Evolutionary conservation across 1,140 invertebrate species (phyloP), one percentile per base, ranked within the genome.

Genomic region (Nephila pilipes): DNA sequence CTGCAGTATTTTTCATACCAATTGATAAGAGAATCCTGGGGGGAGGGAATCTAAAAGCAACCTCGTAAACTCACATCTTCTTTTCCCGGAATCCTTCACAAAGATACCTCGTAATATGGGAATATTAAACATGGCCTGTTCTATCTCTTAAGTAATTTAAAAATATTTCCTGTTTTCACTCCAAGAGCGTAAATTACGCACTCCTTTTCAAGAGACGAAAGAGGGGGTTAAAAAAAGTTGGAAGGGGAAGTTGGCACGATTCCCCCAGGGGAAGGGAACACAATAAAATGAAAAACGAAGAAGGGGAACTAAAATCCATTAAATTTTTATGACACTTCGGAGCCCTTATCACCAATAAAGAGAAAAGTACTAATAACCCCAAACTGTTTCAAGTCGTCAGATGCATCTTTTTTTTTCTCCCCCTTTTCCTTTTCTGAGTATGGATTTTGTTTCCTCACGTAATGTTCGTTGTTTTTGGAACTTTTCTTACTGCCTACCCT

Each of bases 331-430:
- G 60, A 75, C 81, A 92, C 90, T 92, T 92, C 38, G 38, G 60
- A 60, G 54, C 46, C 69, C 90, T 92, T 92, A 92, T 92, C 90
- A 92, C 90, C 90, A 92, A 92, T 92, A 92, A 92, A 92, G 81
- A 81, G 90, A 92, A 92, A 92, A 92, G 81, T 92, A 92, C 90
- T 92, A 92, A 92, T 92, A 92, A 92, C 90, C 22, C 54, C 36
- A 92, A 92, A 92, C 90, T 92, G 80, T 91, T 91, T 91, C 89
- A 20, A 91, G 75, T 91, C 89, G 75, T 83, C 79, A n/a, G 54
- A n/a, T 46, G 36, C 14, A 32, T 69, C 46, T 4, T 25, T 88
- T 69, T 79, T 25, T 57, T 29, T 25, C 5, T 79, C 16, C 16
- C 22, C 79, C 79, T 25, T 79, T 80, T 46, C 20, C 38, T 29